phyloP scores from a whole-genome alignment of 2,888 invertebrate genomes.

The Lycaena phlaeas region DNA sequence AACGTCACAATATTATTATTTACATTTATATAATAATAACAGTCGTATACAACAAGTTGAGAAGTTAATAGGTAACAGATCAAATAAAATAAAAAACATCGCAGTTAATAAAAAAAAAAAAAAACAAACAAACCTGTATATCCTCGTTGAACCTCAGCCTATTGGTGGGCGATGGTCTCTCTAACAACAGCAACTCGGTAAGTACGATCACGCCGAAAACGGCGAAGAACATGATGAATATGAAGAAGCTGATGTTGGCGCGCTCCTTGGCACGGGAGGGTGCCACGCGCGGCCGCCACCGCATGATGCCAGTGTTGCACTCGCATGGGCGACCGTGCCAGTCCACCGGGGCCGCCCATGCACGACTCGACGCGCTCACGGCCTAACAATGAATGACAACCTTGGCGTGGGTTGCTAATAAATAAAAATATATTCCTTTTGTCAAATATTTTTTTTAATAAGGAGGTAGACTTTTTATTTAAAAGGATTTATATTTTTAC shows the following conservation, averaged over 20 bases:
- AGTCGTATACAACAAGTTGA: no score
- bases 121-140: conserved; percentile 66
- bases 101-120: no score
- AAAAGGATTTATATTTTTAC: no score
- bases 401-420: neutral
- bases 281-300: conserved; percentile 64
- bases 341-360: conserved; percentile 33
- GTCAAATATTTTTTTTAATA: no score
- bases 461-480: no score
- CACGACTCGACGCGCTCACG: conserved; percentile 35
- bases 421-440: no score
- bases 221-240: conserved; percentile 91
- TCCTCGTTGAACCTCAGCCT: conserved; percentile 80
- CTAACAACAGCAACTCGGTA: conserved; percentile 82
- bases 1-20: no score
- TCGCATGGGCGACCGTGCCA: conserved; percentile 22
- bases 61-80: no score
- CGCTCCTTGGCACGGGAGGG: conserved; percentile 79
- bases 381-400: conserved; percentile 15
- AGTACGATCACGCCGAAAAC: conserved; percentile 90
- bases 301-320: conserved; percentile 43
- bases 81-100: no score
- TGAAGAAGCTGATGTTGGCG: conserved; percentile 90
- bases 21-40: no score
- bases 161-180: conserved; percentile 34